Evolutionary conservation across 2,888 invertebrate species (phyloP).

Genomic region (Troides helena): DNA sequence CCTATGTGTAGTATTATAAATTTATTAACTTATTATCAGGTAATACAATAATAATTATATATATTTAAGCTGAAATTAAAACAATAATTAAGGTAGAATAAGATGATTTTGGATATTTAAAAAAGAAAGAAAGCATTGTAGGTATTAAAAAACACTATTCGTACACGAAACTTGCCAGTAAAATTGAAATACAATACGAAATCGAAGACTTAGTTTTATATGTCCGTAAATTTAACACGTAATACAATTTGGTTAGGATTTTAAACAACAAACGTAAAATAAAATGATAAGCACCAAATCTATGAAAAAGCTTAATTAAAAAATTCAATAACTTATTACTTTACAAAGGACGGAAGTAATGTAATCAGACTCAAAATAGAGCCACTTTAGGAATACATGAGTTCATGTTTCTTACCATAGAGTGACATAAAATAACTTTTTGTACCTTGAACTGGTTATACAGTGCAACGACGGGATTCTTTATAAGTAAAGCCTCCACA

Average conservation of each 20-base stretch:
- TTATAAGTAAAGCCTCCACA: conserved; percentile 37
- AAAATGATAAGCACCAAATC: conserved; percentile 30
- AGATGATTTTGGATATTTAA: too few species aligned
- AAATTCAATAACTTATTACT: conserved; percentile 12
- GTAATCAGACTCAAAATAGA: conserved; percentile 28
- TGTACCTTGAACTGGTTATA: conserved; percentile 36
- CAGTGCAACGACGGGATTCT: conserved; percentile 35
- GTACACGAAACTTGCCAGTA: neutral
- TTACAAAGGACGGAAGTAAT: conserved; percentile 26
- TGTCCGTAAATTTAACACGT: neutral
- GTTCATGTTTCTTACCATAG: conserved; percentile 18
- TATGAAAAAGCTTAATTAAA: conserved; percentile 18
- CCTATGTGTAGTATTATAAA: too few species aligned
- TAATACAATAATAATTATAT: neutral
- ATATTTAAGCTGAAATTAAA: neutral
- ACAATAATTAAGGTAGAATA: too few species aligned
- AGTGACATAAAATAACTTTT: conserved; percentile 32
- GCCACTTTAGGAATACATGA: conserved; percentile 14
- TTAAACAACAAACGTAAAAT: conserved; percentile 10
- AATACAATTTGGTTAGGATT: conserved; percentile 6
- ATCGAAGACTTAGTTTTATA: neutral
- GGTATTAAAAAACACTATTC: neutral
- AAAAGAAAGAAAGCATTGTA: neutral
- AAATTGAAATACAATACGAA: neutral
- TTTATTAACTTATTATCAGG: too few species aligned